Evolutionary conservation across 2,888 invertebrate species (phyloP), one percentile per base, ranked within the genome.

Genomic region (Anaspis maculata): DNA sequence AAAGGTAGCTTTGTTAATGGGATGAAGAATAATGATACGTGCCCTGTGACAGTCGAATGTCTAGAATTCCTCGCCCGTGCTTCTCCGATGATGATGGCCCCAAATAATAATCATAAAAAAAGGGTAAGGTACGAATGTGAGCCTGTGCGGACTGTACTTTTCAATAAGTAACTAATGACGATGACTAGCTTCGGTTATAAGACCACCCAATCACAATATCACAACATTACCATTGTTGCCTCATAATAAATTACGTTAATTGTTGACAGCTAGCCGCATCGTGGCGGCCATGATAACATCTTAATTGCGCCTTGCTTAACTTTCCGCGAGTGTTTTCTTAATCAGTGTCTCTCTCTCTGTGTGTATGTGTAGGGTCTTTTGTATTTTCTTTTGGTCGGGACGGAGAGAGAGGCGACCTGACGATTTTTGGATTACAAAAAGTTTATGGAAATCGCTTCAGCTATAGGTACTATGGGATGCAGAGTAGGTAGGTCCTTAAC

Each of bases 231-330:
- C 62, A 63, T 64, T 64, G 64, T 64, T 62, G 58, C 56, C 59
- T 61, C 59, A 60, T 62, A 64, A 66, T 66, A 66, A 66, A 66
- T 66, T 61, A 66, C 61, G 63, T 64, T 66, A 66, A 66, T 65
- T 66, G 66, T 64, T 59, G 64, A 65, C 65, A 62, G 64, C 56
- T 59, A 52, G 58, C 61, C 58, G 61, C 60, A 61, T 61, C 62
- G 62, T 55, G 56, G 59, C 55, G 51, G 52, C 51, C 52, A 56
- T 49, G 65, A 66, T 66, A 66, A 64, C 64, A 66, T 66, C 65
- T 66, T 64, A 64, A 66, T 66, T 66, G 63, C 61, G 53, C 46
- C 55, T 54, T 52, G 57, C 57, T 58, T 51, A 59, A 61, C 57
- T 62, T 61, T 62, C 57, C 57, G 61, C 61, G 56, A 57, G 54